phyloP scores from a whole-genome alignment of 1,140 invertebrate species.

The Aleiodes sp. region DNA sequence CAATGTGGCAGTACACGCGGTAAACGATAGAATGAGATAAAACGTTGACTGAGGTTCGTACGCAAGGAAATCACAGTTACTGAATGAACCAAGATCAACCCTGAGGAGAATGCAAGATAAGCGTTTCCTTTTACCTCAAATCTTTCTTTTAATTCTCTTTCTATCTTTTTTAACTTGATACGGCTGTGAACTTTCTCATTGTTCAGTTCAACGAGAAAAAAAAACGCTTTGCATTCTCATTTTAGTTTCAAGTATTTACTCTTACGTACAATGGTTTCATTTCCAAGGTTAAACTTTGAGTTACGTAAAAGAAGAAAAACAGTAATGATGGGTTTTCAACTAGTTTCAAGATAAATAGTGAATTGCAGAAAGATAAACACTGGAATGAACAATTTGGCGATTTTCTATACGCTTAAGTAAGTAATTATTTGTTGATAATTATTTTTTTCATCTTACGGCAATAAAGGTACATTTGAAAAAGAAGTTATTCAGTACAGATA shows the following conservation, averaged over 20 bases:
- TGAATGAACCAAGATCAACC: constrained; percentile 10
- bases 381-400: not conserved
- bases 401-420: too few species aligned
- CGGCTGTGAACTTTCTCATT: constrained; percentile 9
- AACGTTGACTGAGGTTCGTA: not conserved
- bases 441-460: too few species aligned
- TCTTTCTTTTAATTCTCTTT: not conserved
- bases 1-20: not conserved
- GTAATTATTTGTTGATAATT: too few species aligned
- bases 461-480: not conserved
- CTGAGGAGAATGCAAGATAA: constrained; percentile 20
- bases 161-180: not conserved
- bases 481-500: not conserved
- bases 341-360: too few species aligned
- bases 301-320: not conserved
- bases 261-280: not conserved
- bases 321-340: not conserved
- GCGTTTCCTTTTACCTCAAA: constrained; percentile 12
- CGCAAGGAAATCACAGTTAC: constrained; percentile 16
- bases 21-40: too few species aligned
- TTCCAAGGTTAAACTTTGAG: not conserved
- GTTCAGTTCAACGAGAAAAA: not conserved
- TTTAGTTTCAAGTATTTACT: not conserved
- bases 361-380: not conserved
- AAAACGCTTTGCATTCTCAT: not conserved